Evolutionary conservation across 1,140 invertebrate species (phyloP), one percentile per base, ranked within the genome.

Genomic region (Manduca sexta): DNA sequence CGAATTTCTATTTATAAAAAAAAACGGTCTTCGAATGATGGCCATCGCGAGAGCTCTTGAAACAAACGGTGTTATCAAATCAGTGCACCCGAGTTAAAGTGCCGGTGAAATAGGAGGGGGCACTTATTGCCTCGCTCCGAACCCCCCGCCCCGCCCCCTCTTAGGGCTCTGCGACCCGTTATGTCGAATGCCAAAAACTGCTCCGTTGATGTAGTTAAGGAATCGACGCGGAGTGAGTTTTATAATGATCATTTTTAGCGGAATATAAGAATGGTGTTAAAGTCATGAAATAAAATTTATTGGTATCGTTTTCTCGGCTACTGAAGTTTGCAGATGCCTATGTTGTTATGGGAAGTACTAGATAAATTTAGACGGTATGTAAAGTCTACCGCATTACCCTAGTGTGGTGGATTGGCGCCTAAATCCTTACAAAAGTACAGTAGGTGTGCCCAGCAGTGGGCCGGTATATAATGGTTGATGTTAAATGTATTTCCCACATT

Each of bases 31-130:
- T 56, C 46, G 65, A 73, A 67, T 74, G 64, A 73, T 70, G 68
- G 64, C 56, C 64, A 44, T 46, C 49, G 49, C 52, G 63, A 69
- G 62, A 64, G 62, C 60, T 54, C 75, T 83, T 73, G 69, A 72
- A 75, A 78, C 77, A 81, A 81, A 80, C 72, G 72, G 68, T 66
- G 74, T 81, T 84, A 81, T 80, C 76, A 84, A 84, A 84, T 81
- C 80, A 81, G 67, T 81, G 74, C 80, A 78, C 67, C 72, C 69
- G 66, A 74, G 66, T 74, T 75, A 72, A 76, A 80, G 72, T 74
- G 68, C 71, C 77, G 67, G 75, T 77, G 69, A 75, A 81, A 81
- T 80, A 77, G 71, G 68, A 68, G 72, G 69, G 62, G 74, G 71
- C 74, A 75, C 74, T 83, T 80, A 80, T 76, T 76, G 69, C 74